Base-by-base conservation (phyloP, 2,797 vertebrate species). In the Takifugu ocellatus region DNA sequence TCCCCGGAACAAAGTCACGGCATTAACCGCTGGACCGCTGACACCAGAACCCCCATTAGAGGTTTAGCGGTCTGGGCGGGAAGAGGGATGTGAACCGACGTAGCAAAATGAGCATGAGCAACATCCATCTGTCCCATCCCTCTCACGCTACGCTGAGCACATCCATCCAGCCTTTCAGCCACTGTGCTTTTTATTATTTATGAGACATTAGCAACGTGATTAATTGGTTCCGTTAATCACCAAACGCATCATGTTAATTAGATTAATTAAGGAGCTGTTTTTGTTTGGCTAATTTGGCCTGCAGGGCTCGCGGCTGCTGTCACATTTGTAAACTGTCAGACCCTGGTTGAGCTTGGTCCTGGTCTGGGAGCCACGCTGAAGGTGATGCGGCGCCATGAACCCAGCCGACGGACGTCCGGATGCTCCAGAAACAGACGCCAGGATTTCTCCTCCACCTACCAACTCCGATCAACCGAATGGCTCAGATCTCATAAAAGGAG, bases 261-360 rank as follows among this genome's bases (percentile, higher is more conserved):
- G 79, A 84, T 87, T 84, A 88, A 89, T 87, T 80, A 85, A 81
- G 64, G 59, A 52, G 69, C 76, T 84, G 78, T 83, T 88, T 88
- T 78, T 68, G 75, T 79, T 69, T 68, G 83, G 82, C 74, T 82
- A 83, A 83, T 88, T 68, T 69, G 77, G 77, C 77, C 69, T 75
- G 67, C 71, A 54, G 76, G 78, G 65, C 57, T 64, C 73, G 55
- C 80, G 75, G 77, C 74, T 75, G 70, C 67, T 63, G 70, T 63
- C 70, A 67, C 81, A 75, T 79, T 68, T 81, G 78, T 75, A 82
- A 84, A 78, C 79, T 79, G 76, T 84, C 78, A 74, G 61, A 62
- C 49, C 53, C 58, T 54, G 51, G 82, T 77, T 71, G 61, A 79
- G 72, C 59, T 44, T 42, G 56, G 64, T 72, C 61, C 64, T 47